Base-by-base conservation (phyloP, 2,888 invertebrate genomes). In the Tachina grossa region DNA sequence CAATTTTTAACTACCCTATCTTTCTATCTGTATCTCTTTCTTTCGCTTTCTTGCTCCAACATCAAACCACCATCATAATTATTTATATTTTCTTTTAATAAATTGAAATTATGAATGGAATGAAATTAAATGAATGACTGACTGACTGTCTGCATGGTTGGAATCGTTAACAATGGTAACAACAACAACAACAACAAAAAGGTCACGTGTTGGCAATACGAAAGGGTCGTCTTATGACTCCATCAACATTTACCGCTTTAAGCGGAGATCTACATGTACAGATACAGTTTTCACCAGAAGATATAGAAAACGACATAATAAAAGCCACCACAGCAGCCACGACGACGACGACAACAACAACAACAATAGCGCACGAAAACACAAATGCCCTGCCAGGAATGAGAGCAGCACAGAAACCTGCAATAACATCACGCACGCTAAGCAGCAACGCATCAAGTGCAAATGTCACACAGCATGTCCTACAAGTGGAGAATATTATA, bases 241-340 rank as follows among this genome's bases (percentile, higher is more conserved):
- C 97, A n/a, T 94, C 95, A 87, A 94, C 95, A 65, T 95, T 97
- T 91, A 95, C 95, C 83, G 97, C 97, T 45, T 93, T 97, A 88
- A 96, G 96, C 88, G 97, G 97, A 87, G 97, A 97, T 92, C 94
- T 97, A 83, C 95, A 95, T 91, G 94, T 97, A 88, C 94, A 94
- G 91, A 94, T 97, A 89, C 94, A 94, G 90, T 92, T 91, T 88
- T 90, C 87, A 84, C 87, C 72, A 83, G 83, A 77, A 72, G 87
- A 87, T 63, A 55, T 69, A 74, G 85, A 78, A 53, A 84, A 83
- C 68, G 80, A 84, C 57, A 77, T 77, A 10, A 55, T 55, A 11
- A 79, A 75, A 75, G 57, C 82, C 14, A 80, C 61, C 41, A 69
- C 87, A 65, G 51, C 84, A 61, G 81, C 75, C n/a, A 71, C 84